Evolutionary conservation across 2,113 vertebrate genomes (phyloP), one percentile per base, ranked within the genome.

Genomic region (Oryzias woworae): DNA sequence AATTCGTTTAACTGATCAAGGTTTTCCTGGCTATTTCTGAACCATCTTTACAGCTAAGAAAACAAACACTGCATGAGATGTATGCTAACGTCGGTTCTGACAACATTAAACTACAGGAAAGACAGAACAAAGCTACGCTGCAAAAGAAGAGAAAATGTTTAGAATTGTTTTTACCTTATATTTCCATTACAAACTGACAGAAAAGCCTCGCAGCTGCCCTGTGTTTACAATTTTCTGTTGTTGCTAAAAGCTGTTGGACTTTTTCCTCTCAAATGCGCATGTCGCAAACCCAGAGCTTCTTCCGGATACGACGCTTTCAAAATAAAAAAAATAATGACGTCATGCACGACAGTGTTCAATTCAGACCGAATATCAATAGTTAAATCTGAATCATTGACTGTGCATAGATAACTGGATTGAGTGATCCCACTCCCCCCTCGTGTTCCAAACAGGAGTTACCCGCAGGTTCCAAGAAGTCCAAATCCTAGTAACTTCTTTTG

Each of bases 141-240:
- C 2, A 47, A 42, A 45, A 22, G 17, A 46, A 4, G 0, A 17
- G 3, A 22, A 1, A 36, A 15, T 0, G 1, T 44, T 64, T 0
- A 7, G 51, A 16, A 55, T 1, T 0, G 0, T 1, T 1, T 53
- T 82, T 85, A 89, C 88, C 88, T 86, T 82, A 84, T 53, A 75
- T 51, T 66, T 80, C 72, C 88, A 87, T 89, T 60, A 51, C 70
- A 43, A 15, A 16, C 18, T 47, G 24, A n/a, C n/a, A 31, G 3
- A 73, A n/a, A 58, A 58, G 53, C 55, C 22, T 42, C 31, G 43
- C 49, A 5, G 67, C 4, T 23, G n/a, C 44, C 53, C 61, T 73
- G 75, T 87, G 81, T 85, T 88, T 84, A 83, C 83, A 84, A 17
- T 68, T 58, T 62, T 48, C 48, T 28, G 28, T 75, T 24, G 53